Evolutionary conservation across 2,113 vertebrate genomes (phyloP), one percentile per base, ranked within the genome.

Genomic region (Hassar affinis): DNA sequence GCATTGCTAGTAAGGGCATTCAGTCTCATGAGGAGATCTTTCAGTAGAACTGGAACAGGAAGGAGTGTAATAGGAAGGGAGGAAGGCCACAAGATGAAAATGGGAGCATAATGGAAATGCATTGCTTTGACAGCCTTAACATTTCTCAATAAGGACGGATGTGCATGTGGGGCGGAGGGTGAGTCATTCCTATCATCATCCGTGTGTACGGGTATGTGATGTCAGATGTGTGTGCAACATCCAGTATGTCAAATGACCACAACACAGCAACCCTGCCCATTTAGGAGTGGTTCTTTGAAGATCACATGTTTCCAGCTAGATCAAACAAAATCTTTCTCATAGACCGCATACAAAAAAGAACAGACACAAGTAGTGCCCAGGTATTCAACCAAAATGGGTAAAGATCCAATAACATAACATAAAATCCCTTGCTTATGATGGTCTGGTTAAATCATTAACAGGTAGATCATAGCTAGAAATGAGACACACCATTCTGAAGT

Each of bases 121-220:
- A 72, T 56, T 64, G 80, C 80, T 85, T 59, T 80, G 83, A 71
- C 78, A 86, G 85, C 87, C 85, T 0, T 78, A 79, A 79, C 27
- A 81, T 22, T 20, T 62, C 20, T 59, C 6, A 71, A 64, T 66
- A 66, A 86, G 59, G 38, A 42, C 57, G 68, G 74, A 78, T 71
- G 74, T 62, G 57, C 25, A 20, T 18, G 22, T 35, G 25, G 49
- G 54, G 14, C n/a, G 33, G 72, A 15, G 66, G 22, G 15, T 86
- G 80, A 84, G 20, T 79, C 83, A 84, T 61, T 51, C 42, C 25
- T 51, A 72, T 79, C 83, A 72, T 51, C 61, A 12, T 38, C 30
- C 38, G 61, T 64, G 62, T 27, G 1, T 20, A 49, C 81, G 61
- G 64, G 66, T 47, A 59, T 69, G 69, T 83, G 80, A 56, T 52